Conservation (phyloP, 2,113 vertebrate species). For the Centropristis striata region DNA sequence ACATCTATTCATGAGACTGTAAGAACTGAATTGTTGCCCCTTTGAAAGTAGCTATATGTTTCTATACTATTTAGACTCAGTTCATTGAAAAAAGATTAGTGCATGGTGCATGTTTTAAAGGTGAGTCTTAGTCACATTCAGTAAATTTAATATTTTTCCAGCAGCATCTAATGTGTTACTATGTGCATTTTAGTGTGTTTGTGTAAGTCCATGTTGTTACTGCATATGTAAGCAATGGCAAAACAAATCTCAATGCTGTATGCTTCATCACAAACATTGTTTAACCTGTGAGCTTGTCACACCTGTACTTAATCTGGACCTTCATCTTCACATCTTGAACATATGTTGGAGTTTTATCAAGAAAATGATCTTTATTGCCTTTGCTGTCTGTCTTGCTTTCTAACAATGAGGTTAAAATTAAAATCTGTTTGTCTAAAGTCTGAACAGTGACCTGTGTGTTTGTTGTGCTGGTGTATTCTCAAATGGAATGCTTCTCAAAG, state of each 20-base stretch:
- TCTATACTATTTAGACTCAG: slow-evolving; percentile 21
- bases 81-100: slow-evolving; percentile 27
- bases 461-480: not conserved
- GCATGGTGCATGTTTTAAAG: slow-evolving; percentile 72
- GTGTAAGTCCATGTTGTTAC: slow-evolving; percentile 38
- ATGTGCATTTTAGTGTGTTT: slow-evolving; percentile 45
- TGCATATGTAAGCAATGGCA: slow-evolving; percentile 11
- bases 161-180: slow-evolving; percentile 29
- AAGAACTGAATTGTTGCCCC: not conserved
- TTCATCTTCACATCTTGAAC: too few relatives aligned
- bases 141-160: slow-evolving; percentile 19
- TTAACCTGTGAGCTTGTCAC: slow-evolving; percentile 18
- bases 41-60: slow-evolving; percentile 27
- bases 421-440: slow-evolving; percentile 42
- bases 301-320: slow-evolving; percentile 21
- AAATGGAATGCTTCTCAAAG: not conserved
- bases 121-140: slow-evolving; percentile 39
- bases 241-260: not conserved
- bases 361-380: slow-evolving; percentile 1
- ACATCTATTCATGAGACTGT: slow-evolving; percentile 1
- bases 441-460: slow-evolving; percentile 13
- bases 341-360: slow-evolving; percentile 24
- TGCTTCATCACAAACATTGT: slow-evolving; percentile 14
- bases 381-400: slow-evolving; percentile 37
- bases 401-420: slow-evolving; percentile 35